Percentiles rank a stretch among this genome's conserved stretches.
Evolutionary conservation across 2,888 invertebrate genomes (phyloP).

Genomic region (Eristalis tenax): DNA sequence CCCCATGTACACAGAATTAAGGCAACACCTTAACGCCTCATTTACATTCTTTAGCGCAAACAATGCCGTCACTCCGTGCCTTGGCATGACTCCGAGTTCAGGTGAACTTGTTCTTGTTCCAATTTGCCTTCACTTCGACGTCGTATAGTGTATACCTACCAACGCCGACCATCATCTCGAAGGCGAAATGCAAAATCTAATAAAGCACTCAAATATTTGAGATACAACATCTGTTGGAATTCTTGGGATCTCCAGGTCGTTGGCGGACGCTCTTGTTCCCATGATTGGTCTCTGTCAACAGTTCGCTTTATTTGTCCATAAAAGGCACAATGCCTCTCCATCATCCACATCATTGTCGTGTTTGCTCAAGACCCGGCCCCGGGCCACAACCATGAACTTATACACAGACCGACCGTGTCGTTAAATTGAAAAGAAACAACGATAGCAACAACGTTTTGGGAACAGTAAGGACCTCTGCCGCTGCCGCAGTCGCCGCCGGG

Average conservation of each 20-base stretch:
- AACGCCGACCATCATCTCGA: background rate
- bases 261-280: slow-evolving; percentile 49
- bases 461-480: slow-evolving; percentile 14
- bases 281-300: slow-evolving; percentile 70
- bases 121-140: background rate
- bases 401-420: slow-evolving; percentile 36
- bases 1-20: slow-evolving; percentile 47
- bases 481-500: background rate
- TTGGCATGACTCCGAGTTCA: slow-evolving; percentile 23
- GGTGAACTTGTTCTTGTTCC: slow-evolving; percentile 28
- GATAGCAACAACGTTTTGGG: background rate
- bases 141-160: background rate
- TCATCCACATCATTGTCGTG: slow-evolving; percentile 35
- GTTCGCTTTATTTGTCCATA: slow-evolving; percentile 67
- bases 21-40: slow-evolving; percentile 65
- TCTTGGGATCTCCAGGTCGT: slow-evolving; percentile 21
- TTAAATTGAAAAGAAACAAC: slow-evolving; percentile 43
- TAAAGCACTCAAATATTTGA: slow-evolving; percentile 61
- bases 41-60: slow-evolving; percentile 68
- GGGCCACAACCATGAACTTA: slow-evolving; percentile 42
- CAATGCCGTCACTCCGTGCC: slow-evolving; percentile 3
- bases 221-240: background rate
- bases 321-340: slow-evolving; percentile 57
- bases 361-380: slow-evolving; percentile 46
- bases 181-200: slow-evolving; percentile 42